phyloP scores from a whole-genome alignment of 1,140 invertebrate genomes.

The Ephestia elutella region DNA sequence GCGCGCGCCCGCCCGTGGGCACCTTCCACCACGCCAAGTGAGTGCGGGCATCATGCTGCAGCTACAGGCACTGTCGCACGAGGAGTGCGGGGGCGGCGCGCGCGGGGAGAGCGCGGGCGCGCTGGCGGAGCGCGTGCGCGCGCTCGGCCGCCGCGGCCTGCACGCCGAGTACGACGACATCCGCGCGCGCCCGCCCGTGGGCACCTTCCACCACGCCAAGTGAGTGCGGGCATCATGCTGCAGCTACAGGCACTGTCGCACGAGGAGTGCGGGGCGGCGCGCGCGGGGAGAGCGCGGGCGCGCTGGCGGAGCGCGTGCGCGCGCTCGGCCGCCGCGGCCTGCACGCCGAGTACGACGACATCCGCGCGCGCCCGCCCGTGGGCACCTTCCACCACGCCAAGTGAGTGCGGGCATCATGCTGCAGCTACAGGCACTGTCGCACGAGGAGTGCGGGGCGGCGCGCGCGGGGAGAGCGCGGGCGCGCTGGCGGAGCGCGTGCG shows the following conservation, averaged over 20 bases:
- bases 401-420: conserved; percentile 37
- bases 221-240: conserved; percentile 32
- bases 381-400: conserved; percentile 85
- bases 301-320: conserved; percentile 79
- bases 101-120: conserved; percentile 84
- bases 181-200: conserved; percentile 85
- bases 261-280: conserved; percentile 84
- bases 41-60: no score
- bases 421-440: no score
- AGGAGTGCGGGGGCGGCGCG: conserved; percentile 83
- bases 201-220: conserved; percentile 83
- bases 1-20: conserved; percentile 86
- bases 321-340: conserved; percentile 83
- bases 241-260: conserved; percentile 45
- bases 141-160: conserved; percentile 83
- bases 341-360: conserved; percentile 87
- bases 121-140: conserved; percentile 79
- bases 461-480: no score
- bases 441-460: no score
- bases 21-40: conserved; percentile 82
- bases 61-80: conserved; percentile 67
- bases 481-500: no score
- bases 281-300: conserved; percentile 86
- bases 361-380: conserved; percentile 86
- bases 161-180: conserved; percentile 90